Evolutionary conservation across 2,888 invertebrate genomes (phyloP), one percentile per base, ranked within the genome.

Genomic region (Trachelus stipa): DNA sequence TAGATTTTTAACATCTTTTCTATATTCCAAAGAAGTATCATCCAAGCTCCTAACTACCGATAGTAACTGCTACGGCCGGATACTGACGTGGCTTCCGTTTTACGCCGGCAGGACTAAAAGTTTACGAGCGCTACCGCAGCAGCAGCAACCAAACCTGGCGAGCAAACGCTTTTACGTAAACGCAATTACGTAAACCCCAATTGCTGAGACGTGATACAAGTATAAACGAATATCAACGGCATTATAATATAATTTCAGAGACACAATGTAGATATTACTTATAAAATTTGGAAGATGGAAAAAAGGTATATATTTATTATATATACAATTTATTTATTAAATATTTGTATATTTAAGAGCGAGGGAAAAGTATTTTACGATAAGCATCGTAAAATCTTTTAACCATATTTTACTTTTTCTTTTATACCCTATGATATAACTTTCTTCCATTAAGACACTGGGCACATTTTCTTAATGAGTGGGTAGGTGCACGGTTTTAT

Each of bases 101-200:
- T 83, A 82, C 79, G 80, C 78, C 73, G 75, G 75, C 76, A 79
- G 81, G 80, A 78, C 79, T 79, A 73, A 80, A 80, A 79, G 81
- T 84, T 84, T 84, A 84, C 84, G 84, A 84, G 82, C 76, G 77
- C 80, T 78, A 79, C 82, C 81, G 56, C 15, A 76, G 30, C 34
- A 68, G 76, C 80, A 56, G 79, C 76, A 79, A 74, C 77, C 74
- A 79, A 81, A 76, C 34, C 77, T 34, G 68, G 31, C 33, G 35
- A 37, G 69, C 35, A 74, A 69, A 77, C 73, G 76, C 76, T 75
- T 80, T 77, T 83, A 82, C 81, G 80, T 81, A 81, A 82, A 84
- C 79, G 81, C 81, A 81, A 82, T 84, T 82, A 83, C 56, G 56
- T 56, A 56, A 56, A 56, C 56, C 9, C 23, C 56, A 56, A 56